phyloP scores from a whole-genome alignment of 1,140 invertebrate genomes.

The Bathynomus jamesi region DNA sequence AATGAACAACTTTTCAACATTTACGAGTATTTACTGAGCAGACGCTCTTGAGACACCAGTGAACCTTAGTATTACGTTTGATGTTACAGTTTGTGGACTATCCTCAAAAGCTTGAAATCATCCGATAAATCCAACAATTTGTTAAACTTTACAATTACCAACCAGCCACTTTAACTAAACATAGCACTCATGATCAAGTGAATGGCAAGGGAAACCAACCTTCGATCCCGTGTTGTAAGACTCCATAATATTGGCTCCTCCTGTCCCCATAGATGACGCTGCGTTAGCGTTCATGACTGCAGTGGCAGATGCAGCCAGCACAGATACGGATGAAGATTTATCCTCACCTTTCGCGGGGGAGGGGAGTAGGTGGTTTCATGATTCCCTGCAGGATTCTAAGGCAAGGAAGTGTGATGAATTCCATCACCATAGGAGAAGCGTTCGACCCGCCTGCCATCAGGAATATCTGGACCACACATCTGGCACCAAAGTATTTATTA shows the following conservation, averaged over 20 bases:
- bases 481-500: too few relatives aligned
- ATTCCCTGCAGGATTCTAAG: constrained; percentile 71
- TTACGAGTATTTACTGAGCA: too few relatives aligned
- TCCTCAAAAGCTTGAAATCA: too few relatives aligned
- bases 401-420: constrained; percentile 70
- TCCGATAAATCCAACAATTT: too few relatives aligned
- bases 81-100: too few relatives aligned
- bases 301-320: background rate
- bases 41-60: too few relatives aligned
- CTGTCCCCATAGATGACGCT: background rate
- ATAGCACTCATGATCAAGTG: too few relatives aligned
- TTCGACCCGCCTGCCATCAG: constrained; percentile 60
- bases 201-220: too few relatives aligned
- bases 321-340: constrained; percentile 16
- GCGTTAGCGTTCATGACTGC: background rate
- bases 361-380: constrained; percentile 54
- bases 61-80: too few relatives aligned
- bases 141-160: too few relatives aligned
- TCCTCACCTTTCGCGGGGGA: constrained; percentile 27
- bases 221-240: constrained; percentile 26
- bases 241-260: constrained; percentile 18
- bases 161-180: too few relatives aligned
- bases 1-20: too few relatives aligned
- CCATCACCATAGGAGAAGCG: constrained; percentile 64
- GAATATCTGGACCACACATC: constrained; percentile 76